Evolutionary conservation across 2,797 vertebrate species (phyloP), one percentile per base, ranked within the genome.

Genomic region (Dicrostonyx torquatus): DNA sequence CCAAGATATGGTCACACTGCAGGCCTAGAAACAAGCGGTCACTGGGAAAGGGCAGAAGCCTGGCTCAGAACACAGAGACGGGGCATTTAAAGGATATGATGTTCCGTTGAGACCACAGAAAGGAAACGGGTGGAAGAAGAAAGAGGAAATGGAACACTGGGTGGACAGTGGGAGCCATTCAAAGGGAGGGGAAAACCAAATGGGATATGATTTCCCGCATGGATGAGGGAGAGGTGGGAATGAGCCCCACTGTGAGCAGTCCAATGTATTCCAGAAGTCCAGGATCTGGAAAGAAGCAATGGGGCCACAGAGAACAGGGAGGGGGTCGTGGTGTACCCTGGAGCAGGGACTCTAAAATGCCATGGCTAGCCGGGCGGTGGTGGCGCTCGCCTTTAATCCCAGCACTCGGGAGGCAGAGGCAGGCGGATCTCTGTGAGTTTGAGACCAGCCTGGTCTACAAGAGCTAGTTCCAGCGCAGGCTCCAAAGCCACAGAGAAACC

Each of bases 281-380:
- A 9, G 50, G 37, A 72, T 17, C 66, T 4, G 5, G 50, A 5
- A 7, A 26, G 26, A 22, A n/a, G 20, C 45, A 50, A 48, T 2
- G 83, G 64, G 62, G 7, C 20, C n/a, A 37, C 29, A 89, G 60
- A 15, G 73, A 31, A 24, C 6, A 20, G 13, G 37, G 1, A 9
- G 20, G 12, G 2, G 10, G 4, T 37, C 14, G 6, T 12, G 9
- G 6, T 0, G 15, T 20, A 31, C 6, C 26, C 50, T 3, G 0
- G n/a, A 6, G 12, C 14, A 72, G 0, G 8, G 8, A 1, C 1
- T 37, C 26, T 31, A 1, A 66, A 68, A 37, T 2, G 45, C 73
- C n/a, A 43, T 18, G 26, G 9, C 12, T 17, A 29, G n/a, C n/a
- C n/a, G n/a, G n/a, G n/a, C n/a, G n/a, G n/a, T n/a, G n/a, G n/a